Percentiles rank a stretch among this genome's conserved stretches.
phyloP scores from a whole-genome alignment of 2,888 invertebrate species.

The Drosophila quinaria region DNA sequence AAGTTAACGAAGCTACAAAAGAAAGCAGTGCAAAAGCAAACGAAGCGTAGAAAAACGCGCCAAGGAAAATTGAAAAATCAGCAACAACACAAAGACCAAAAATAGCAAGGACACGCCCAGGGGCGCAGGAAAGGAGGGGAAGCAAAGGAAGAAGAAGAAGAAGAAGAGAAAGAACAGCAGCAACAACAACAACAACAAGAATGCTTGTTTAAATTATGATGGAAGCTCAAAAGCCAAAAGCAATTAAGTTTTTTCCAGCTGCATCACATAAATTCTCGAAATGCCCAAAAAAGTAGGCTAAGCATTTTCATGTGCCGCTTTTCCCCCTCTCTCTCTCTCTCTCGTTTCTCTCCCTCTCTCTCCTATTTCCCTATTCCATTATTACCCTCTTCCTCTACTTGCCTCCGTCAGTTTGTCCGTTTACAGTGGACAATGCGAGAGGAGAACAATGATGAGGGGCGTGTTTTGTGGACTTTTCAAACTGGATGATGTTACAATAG shows the following conservation, averaged over 20 bases:
- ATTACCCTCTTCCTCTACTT: no score
- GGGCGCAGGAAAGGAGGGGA: neutral
- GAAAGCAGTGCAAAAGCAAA: slow-evolving; percentile 3
- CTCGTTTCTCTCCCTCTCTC: neutral
- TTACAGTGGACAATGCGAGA: slow-evolving; percentile 1
- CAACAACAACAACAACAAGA: slow-evolving; percentile 12
- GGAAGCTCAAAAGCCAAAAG: slow-evolving; percentile 28
- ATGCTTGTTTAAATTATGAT: slow-evolving; percentile 25
- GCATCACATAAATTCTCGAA: slow-evolving; percentile 48
- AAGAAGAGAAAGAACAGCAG: neutral
- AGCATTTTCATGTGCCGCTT: slow-evolving; percentile 6
- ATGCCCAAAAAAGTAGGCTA: slow-evolving; percentile 26
- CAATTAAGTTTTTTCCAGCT: slow-evolving; percentile 52
- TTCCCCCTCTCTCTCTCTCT: neutral
- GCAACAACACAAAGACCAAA: slow-evolving; percentile 38
- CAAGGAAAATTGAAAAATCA: slow-evolving; percentile 45
- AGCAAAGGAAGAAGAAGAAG: neutral
- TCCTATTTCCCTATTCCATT: neutral
- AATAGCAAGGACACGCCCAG: slow-evolving; percentile 2
- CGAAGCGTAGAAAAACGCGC: slow-evolving; percentile 37
- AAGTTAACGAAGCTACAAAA: slow-evolving; percentile 65
- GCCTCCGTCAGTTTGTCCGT: neutral
- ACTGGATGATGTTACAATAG: slow-evolving; percentile 11
- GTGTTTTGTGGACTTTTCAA: neutral
- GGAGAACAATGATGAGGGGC: slow-evolving; percentile 5